Base-by-base conservation (phyloP, 2,888 invertebrate species). In the Epirrhoe tristata region DNA sequence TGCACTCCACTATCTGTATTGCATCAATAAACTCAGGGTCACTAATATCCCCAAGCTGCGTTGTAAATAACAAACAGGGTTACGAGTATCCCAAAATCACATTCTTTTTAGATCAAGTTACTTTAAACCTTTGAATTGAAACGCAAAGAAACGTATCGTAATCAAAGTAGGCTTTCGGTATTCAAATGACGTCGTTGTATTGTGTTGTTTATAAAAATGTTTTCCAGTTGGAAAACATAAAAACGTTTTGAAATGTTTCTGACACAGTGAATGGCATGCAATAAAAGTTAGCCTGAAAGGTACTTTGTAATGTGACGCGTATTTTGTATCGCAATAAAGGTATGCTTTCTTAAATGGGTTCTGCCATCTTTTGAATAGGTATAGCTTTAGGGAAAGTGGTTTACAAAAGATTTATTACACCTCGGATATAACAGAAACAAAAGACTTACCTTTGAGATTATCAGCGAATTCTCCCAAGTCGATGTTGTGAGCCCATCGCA, bases 381-480 rank as follows among this genome's bases (percentile, higher is more conserved):
- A 43, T 43, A 12, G 14, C 48, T 48, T 16, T 48, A 16, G 16
- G 48, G 48, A 48, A 16, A 16, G 16, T 16, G 48, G 39, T 12
- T 43, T 12, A 43, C 10, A 34, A 43, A 48, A 48, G 48, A 48
- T 48, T 48, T 7, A 48, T 48, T 48, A 16, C 7, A 6, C 46
- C 36, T 32, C 10, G n/a, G 14, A 34, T 31, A 56, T 50, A 66
- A 52, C 24, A 58, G 32, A 67, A 63, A 57, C 53, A 60, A 66
- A 74, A 67, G 69, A 74, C 76, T 81, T 80, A 97, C 98, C 98
- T 96, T 97, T 98, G 51, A 98, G 94, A 90, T 98, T 98, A 75
- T 98, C 98, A 75, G 98, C 97, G 87, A 98, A 98, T 94, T 98
- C 98, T 67, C 96, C 96, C 81, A 99, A 95, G 94, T 99, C 98